Evolutionary conservation across 1,140 invertebrate species (phyloP).

Genomic region (Andrena cerasifolii): DNA sequence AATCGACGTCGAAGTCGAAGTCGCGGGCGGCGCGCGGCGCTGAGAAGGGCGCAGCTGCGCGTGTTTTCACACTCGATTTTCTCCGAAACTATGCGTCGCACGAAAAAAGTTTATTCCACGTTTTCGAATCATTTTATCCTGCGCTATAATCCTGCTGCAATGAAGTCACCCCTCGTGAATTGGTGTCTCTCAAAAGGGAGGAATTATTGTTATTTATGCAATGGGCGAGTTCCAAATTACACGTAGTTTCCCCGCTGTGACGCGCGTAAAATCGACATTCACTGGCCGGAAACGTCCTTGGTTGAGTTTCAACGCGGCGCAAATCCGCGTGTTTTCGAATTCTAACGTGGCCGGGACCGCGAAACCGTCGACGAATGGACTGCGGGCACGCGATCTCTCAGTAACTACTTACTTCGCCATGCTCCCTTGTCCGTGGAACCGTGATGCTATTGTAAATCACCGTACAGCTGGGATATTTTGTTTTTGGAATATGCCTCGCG

Average conservation of each 20-base stretch:
- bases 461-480: neutral
- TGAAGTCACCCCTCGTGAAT: too few species aligned
- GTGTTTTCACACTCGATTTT: too few species aligned
- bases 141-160: too few species aligned
- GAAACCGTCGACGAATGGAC: constrained; percentile 30
- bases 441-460: neutral
- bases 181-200: too few species aligned
- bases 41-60: too few species aligned
- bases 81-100: too few species aligned
- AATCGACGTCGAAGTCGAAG: too few species aligned
- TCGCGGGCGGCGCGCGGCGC: too few species aligned
- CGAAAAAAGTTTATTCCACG: too few species aligned
- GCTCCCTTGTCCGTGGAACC: neutral
- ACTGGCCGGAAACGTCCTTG: constrained; percentile 23
- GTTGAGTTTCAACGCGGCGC: neutral
- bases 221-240: neutral
- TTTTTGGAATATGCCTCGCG: neutral
- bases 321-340: constrained; percentile 25
- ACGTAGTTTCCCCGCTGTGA: neutral
- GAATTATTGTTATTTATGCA: too few species aligned
- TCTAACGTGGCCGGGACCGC: constrained; percentile 12
- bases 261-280: constrained; percentile 2
- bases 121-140: too few species aligned
- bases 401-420: constrained; percentile 18
- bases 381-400: constrained; percentile 29